A percentile compares a stretch with the other conserved stretches of the same genome.
Evolutionary conservation across 92 coral and sea anemone species (phyloP).

Genomic region (Porites rus): DNA sequence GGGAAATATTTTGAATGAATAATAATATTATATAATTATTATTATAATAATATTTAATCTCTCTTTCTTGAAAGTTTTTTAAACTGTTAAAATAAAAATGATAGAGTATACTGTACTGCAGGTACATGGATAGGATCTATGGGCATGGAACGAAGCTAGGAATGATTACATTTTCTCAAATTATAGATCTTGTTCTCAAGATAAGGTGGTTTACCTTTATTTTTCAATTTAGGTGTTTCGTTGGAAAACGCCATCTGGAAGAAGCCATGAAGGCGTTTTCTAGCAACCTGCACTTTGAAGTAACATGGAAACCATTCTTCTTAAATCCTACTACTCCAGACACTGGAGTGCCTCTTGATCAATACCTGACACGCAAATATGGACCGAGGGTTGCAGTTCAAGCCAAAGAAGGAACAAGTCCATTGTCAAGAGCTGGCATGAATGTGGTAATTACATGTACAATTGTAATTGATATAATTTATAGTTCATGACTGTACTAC

Average conservation of each 20-base stretch:
- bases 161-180: no score
- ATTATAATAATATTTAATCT: no score
- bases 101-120: no score
- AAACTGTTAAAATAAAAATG: no score
- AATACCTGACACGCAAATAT: constrained; percentile 78
- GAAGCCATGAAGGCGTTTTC: constrained; percentile 86
- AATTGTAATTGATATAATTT: neutral
- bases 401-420: constrained; percentile 75
- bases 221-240: constrained; percentile 80
- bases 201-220: no score
- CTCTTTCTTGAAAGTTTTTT: no score
- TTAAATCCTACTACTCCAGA: constrained; percentile 81
- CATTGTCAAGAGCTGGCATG: constrained; percentile 72
- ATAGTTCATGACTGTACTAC: neutral
- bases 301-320: constrained; percentile 95
- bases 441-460: constrained; percentile 51
- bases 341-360: constrained; percentile 72
- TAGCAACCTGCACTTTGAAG: constrained; percentile 79
- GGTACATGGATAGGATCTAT: no score
- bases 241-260: constrained; percentile 97
- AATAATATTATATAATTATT: no score
- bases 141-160: no score
- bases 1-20: no score
- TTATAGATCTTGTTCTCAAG: no score
- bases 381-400: constrained; percentile 83